A percentile compares a stretch with the other conserved stretches of the same genome.
phyloP scores from a whole-genome alignment of 2,888 invertebrate species.

The Osmoderma eremita region DNA sequence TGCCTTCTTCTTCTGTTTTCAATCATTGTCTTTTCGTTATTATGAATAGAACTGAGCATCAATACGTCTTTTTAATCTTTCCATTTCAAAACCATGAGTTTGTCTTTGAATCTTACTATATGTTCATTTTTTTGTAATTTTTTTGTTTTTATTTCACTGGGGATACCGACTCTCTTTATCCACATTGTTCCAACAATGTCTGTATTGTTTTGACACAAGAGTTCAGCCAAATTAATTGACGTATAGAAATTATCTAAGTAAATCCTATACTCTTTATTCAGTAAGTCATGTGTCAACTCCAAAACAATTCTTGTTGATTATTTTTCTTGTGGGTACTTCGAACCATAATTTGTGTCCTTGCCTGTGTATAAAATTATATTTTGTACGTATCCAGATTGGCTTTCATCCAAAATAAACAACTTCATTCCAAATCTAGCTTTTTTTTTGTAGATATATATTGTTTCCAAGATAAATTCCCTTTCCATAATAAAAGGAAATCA shows the following conservation, averaged over 20 bases:
- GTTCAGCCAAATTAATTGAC: constrained; percentile 48
- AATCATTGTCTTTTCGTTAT: constrained; percentile 49
- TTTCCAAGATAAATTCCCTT: constrained; percentile 46
- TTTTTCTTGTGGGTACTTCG: constrained; percentile 47
- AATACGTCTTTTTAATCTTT: constrained; percentile 47
- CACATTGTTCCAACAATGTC: constrained; percentile 48
- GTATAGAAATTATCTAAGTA: constrained; percentile 47
- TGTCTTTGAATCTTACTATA: constrained; percentile 6
- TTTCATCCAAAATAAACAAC: constrained; percentile 21
- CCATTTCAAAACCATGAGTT: constrained; percentile 40
- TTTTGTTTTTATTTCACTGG: neutral
- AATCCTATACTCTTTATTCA: constrained; percentile 47
- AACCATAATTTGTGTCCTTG: constrained; percentile 46
- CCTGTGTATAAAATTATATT: constrained; percentile 44
- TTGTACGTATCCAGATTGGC: constrained; percentile 45
- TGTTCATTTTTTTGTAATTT: constrained; percentile 2
- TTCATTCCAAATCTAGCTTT: constrained; percentile 46
- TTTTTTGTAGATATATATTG: constrained; percentile 43
- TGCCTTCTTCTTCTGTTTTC: constrained; percentile 40
- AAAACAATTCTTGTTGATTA: constrained; percentile 47
- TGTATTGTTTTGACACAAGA: constrained; percentile 48
- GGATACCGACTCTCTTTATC: constrained; percentile 37
- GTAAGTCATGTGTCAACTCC: constrained; percentile 47
- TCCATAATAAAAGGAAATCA: constrained; percentile 42
- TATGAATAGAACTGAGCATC: constrained; percentile 48